phyloP scores from a whole-genome alignment of 1,140 invertebrate genomes.

The Microplitis demolitor region DNA sequence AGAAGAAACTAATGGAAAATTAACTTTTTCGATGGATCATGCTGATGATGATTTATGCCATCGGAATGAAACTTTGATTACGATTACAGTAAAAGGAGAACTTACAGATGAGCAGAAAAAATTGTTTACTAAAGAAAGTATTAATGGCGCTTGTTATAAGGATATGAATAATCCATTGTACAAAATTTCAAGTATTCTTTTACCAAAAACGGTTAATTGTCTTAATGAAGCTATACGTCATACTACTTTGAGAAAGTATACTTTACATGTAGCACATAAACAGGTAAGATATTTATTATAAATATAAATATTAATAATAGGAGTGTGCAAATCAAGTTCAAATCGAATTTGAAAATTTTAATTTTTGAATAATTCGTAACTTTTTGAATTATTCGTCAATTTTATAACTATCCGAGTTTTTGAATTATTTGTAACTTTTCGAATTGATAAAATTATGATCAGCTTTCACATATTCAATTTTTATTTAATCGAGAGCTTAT shows the following conservation, averaged over 20 bases:
- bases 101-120: conserved; percentile 42
- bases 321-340: too few relatives aligned
- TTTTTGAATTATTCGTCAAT: too few relatives aligned
- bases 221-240: conserved; percentile 32
- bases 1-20: conserved; percentile 41
- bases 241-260: conserved; percentile 44
- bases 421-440: too few relatives aligned
- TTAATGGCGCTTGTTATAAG: conserved; percentile 30
- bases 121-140: conserved; percentile 22
- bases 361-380: too few relatives aligned
- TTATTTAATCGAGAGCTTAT: too few relatives aligned
- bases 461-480: too few relatives aligned
- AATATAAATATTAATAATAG: too few relatives aligned
- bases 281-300: conserved; percentile 13
- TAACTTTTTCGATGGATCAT: conserved; percentile 44
- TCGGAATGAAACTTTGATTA: conserved; percentile 35
- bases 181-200: conserved; percentile 15
- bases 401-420: too few relatives aligned
- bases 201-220: conserved; percentile 43
- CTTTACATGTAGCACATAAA: conserved; percentile 28
- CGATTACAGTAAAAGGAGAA: conserved; percentile 34
- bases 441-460: too few relatives aligned
- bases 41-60: conserved; percentile 43
- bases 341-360: too few relatives aligned
- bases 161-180: conserved; percentile 36